These are phyloP conservation scores for Baryphthengus martii DNA, from an alignment of 2,113 vertebrate genomes.

Conservation along the genomic window DNA sequence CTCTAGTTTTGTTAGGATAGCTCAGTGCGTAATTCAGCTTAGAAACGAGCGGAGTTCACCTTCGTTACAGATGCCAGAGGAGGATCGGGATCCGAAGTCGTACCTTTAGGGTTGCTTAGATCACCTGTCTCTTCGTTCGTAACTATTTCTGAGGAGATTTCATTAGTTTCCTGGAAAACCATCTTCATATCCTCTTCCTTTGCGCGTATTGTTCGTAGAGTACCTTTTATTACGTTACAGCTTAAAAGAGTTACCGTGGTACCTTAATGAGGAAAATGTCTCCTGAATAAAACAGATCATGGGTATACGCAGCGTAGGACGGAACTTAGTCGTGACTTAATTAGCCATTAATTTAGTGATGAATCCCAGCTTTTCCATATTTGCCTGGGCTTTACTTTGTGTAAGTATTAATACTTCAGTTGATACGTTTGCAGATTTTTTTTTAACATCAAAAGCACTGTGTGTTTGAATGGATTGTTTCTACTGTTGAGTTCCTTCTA, in stretches of 20 bases:
- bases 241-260: neutral
- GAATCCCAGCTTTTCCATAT: neutral
- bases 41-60: neutral
- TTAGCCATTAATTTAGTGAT: neutral
- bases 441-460: accelerated
- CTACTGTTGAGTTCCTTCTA: accelerated
- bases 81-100: neutral
- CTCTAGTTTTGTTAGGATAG: neutral
- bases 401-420: neutral
- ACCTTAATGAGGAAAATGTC: neutral
- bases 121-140: neutral
- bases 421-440: accelerated
- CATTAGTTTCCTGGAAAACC: neutral
- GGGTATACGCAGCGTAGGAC: neutral
- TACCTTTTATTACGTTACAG: neutral
- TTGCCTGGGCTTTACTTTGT: neutral
- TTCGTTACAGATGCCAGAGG: neutral
- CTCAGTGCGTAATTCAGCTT: neutral
- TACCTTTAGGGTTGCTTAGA: neutral
- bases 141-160: neutral
- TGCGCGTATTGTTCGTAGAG: neutral
- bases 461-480: accelerated
- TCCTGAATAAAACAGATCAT: accelerated
- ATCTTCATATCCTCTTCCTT: neutral
- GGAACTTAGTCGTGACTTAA: neutral